Conservation (phyloP, 2,888 invertebrate species). For the Epinotia demarniana region DNA sequence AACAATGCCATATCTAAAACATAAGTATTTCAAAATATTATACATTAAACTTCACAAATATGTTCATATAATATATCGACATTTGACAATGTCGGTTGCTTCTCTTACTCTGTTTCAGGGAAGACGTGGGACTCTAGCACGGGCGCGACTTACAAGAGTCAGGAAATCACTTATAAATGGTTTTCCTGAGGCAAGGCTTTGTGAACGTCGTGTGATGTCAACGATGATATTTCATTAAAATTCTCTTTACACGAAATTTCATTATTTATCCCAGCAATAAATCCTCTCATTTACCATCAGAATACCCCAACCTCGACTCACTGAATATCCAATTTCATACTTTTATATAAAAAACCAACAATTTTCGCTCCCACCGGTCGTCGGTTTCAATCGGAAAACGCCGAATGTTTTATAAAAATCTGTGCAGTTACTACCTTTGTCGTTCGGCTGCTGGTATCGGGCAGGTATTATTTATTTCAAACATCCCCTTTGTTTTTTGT, state of each 20-base stretch:
- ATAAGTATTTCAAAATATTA: too few relatives aligned
- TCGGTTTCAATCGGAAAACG: neutral
- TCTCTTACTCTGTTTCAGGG: too few relatives aligned
- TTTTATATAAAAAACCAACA: slow-evolving; percentile 23
- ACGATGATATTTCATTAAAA: slow-evolving; percentile 10
- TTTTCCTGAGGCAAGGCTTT: neutral
- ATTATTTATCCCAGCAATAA: slow-evolving; percentile 29
- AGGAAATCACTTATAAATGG: neutral
- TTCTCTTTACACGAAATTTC: slow-evolving; percentile 1
- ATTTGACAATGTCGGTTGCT: too few relatives aligned
- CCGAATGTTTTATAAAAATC: too few relatives aligned
- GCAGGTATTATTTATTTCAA: slow-evolving; percentile 33
- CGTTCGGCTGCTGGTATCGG: slow-evolving; percentile 5
- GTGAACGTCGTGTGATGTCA: neutral
- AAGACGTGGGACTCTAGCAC: too few relatives aligned
- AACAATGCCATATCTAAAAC: too few relatives aligned
- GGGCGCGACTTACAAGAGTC: too few relatives aligned
- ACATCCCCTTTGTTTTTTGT: slow-evolving; percentile 30
- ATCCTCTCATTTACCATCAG: slow-evolving; percentile 23
- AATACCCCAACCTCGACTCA: slow-evolving; percentile 28
- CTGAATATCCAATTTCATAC: slow-evolving; percentile 35
- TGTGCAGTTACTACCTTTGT: neutral
- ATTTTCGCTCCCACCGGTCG: slow-evolving; percentile 23
- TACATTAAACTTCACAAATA: too few relatives aligned
- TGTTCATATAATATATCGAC: too few relatives aligned